phyloP scores from a whole-genome alignment of 2,113 vertebrate species.

The Loxodonta africana region DNA sequence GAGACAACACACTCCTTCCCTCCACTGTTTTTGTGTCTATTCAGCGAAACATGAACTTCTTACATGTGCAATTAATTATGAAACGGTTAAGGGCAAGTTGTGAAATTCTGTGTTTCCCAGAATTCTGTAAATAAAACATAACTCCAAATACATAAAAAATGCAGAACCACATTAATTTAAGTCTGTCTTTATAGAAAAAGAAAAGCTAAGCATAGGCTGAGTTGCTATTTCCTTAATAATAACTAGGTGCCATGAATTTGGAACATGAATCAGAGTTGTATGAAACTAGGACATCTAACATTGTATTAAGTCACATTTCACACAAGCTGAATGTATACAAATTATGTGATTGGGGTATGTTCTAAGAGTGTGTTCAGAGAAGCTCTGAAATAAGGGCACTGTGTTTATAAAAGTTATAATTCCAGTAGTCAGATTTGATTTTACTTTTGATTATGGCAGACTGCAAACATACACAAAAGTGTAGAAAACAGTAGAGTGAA shows the following conservation, averaged over 20 bases:
- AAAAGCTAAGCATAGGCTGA: not conserved
- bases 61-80: not conserved
- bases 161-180: not conserved
- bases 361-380: not conserved
- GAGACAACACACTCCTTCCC: too few relatives aligned
- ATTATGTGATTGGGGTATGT: not conserved
- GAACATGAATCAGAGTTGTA: constrained; percentile 26
- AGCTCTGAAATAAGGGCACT: constrained; percentile 8
- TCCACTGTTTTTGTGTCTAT: too few relatives aligned
- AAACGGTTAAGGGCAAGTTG: not conserved
- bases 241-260: not conserved
- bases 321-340: not conserved
- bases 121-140: not conserved
- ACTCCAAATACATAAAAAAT: not conserved
- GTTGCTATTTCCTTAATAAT: not conserved
- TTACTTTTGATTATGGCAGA: not conserved
- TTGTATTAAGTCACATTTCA: not conserved
- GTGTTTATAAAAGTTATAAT: not conserved
- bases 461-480: not conserved
- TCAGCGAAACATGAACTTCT: not conserved
- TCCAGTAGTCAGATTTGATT: not conserved
- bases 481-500: not conserved
- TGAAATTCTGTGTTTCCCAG: constrained; percentile 36
- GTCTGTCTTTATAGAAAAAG: constrained; percentile 7
- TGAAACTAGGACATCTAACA: constrained; percentile 4